Evolutionary conservation across 2,113 vertebrate genomes (phyloP).

Genomic region (Ammodytes marinus): DNA sequence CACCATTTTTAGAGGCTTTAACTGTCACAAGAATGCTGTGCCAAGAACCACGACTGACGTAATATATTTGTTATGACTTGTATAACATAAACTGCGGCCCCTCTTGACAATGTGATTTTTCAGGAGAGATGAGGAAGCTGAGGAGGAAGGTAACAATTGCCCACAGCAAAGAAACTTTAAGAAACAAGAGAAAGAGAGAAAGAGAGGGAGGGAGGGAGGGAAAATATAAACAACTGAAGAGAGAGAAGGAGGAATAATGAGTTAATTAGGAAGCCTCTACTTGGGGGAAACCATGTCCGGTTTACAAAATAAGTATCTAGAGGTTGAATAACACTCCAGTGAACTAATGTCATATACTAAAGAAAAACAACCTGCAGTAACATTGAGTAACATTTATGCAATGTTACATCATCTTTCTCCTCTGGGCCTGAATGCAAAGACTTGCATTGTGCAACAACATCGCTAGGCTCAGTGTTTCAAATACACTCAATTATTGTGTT

Average conservation of each 20-base stretch:
- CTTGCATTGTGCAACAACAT: slow-evolving; percentile 30
- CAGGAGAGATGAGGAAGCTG: slow-evolving; percentile 14
- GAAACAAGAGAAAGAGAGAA: slow-evolving; percentile 28
- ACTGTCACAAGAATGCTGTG: not conserved
- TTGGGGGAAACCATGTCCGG: slow-evolving; percentile 27
- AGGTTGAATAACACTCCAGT: slow-evolving; percentile 40
- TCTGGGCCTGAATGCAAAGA: slow-evolving; percentile 35
- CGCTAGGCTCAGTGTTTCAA: slow-evolving; percentile 38
- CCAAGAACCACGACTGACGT: not conserved
- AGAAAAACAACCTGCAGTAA: slow-evolving; percentile 52
- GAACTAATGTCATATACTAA: slow-evolving; percentile 47
- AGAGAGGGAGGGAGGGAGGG: not conserved
- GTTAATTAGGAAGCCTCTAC: slow-evolving; percentile 51
- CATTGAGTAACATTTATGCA: slow-evolving; percentile 48
- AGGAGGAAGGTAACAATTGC: slow-evolving; percentile 38
- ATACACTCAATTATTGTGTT: slow-evolving; percentile 42
- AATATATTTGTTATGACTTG: slow-evolving; percentile 17
- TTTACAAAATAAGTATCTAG: slow-evolving; percentile 39
- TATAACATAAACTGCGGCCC: slow-evolving; percentile 23
- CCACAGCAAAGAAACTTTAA: slow-evolving; percentile 35
- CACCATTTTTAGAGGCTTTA: not conserved
- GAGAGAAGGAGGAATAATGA: slow-evolving; percentile 12
- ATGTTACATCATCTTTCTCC: slow-evolving; percentile 63
- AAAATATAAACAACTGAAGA: slow-evolving; percentile 10
- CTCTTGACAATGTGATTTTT: slow-evolving; percentile 48